Percentiles rank a stretch among this genome's conserved stretches.
These are phyloP conservation scores for Synergus umbraculus DNA, from an alignment of 2,888 invertebrate species.

Conservation along the genomic window DNA sequence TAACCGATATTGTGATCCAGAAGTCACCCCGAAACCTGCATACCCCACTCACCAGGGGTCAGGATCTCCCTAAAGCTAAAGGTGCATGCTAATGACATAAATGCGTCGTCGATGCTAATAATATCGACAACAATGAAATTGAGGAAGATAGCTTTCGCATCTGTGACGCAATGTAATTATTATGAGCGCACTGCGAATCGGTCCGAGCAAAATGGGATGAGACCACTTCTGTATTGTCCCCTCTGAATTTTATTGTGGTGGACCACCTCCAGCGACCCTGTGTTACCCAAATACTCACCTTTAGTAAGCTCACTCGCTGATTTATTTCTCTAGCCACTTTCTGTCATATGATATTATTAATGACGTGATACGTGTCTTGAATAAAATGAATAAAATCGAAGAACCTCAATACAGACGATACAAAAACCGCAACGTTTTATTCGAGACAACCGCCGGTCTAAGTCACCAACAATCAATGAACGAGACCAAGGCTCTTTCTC, in stretches of 20 bases:
- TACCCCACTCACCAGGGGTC: slow-evolving; percentile 18
- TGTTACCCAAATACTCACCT: slow-evolving; percentile 46
- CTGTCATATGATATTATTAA: slow-evolving; percentile 37
- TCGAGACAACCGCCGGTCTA: slow-evolving; percentile 20
- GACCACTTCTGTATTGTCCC: slow-evolving; percentile 53
- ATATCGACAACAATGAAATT: slow-evolving; percentile 51
- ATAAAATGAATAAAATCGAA: slow-evolving; percentile 15
- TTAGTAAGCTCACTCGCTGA: slow-evolving; percentile 47
- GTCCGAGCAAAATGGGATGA: slow-evolving; percentile 44
- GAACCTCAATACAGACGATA: slow-evolving; percentile 16
- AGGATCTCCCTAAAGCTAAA: background rate
- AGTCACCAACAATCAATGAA: background rate
- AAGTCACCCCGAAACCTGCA: slow-evolving; percentile 36
- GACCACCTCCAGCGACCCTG: slow-evolving; percentile 46
- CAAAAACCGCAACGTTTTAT: slow-evolving; percentile 36
- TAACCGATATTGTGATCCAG: slow-evolving; percentile 30
- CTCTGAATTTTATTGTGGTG: slow-evolving; percentile 29
- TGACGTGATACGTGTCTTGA: slow-evolving; percentile 17
- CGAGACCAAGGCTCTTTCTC: slow-evolving; percentile 8
- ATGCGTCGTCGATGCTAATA: slow-evolving; percentile 36
- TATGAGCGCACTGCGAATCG: slow-evolving; percentile 20
- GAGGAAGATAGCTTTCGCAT: slow-evolving; percentile 44
- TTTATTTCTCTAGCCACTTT: slow-evolving; percentile 46
- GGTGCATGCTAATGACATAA: slow-evolving; percentile 34
- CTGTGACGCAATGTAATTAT: slow-evolving; percentile 40